These are phyloP conservation scores for Nymphicus hollandicus DNA, from an alignment of 2,113 vertebrate species.

Conservation along the genomic window DNA sequence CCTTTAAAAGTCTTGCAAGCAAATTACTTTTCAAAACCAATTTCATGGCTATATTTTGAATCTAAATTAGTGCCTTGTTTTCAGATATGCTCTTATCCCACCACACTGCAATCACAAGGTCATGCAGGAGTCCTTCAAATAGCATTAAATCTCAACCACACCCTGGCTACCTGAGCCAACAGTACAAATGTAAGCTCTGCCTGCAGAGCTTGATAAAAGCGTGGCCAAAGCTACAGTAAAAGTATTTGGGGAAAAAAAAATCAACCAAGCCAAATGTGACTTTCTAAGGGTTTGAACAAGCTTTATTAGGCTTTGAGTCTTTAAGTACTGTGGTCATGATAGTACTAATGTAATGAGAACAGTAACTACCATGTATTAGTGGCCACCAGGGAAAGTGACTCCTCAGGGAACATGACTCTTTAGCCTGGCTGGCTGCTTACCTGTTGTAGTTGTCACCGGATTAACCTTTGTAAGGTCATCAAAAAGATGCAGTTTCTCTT, in stretches of 20 bases:
- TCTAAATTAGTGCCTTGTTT: background rate
- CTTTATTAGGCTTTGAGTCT: background rate
- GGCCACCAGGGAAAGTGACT: background rate
- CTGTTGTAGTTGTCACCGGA: constrained; percentile 88
- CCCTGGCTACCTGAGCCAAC: background rate
- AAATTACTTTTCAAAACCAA: background rate
- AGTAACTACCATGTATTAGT: background rate
- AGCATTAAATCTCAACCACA: background rate
- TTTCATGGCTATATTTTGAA: background rate
- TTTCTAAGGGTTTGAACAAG: background rate
- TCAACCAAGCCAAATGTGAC: background rate
- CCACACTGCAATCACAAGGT: background rate
- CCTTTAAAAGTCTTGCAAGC: background rate
- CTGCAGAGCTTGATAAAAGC: background rate
- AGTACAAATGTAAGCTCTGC: background rate
- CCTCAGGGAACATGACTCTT: background rate
- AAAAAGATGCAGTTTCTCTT: constrained; percentile 82
- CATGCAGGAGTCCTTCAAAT: background rate
- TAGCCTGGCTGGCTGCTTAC: constrained; percentile 66
- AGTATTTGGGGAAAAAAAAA: background rate
- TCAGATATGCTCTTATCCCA: background rate
- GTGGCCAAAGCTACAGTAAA: background rate
- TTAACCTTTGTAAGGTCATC: constrained; percentile 97
- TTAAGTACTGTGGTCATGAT: background rate
- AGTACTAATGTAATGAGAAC: background rate